A percentile compares a stretch with the other conserved stretches of the same genome.
These are phyloP conservation scores for Patella depressa DNA, from an alignment of 2,888 invertebrate species.

Conservation along the genomic window DNA sequence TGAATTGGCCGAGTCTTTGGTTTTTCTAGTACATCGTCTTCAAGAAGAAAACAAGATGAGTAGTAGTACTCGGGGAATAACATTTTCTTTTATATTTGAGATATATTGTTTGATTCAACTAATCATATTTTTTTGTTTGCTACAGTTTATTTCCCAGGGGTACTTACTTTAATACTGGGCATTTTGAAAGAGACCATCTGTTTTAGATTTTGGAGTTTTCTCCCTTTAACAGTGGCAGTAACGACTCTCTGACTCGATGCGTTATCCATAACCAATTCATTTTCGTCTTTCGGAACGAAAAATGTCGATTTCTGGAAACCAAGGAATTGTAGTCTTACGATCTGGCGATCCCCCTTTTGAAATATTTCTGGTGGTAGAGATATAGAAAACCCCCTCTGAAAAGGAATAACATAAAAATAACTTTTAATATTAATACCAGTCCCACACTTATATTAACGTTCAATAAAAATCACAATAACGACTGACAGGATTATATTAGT, in stretches of 20 bases:
- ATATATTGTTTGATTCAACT: no score
- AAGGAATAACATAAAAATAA: slow-evolving; percentile 2
- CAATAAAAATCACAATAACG: no score
- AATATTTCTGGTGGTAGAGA: slow-evolving; percentile 47
- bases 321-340: slow-evolving; percentile 46
- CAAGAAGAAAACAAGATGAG: no score
- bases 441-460: no score
- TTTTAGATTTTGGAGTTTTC: slow-evolving; percentile 44
- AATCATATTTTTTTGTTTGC: no score
- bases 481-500: no score
- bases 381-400: slow-evolving; percentile 46
- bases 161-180: slow-evolving; percentile 50
- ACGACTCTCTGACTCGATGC: slow-evolving; percentile 53
- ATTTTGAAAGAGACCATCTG: slow-evolving; percentile 51
- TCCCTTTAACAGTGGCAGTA: slow-evolving; percentile 52
- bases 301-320: slow-evolving; percentile 53
- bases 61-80: no score
- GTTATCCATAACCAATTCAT: slow-evolving; percentile 36
- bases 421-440: neutral
- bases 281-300: slow-evolving; percentile 48
- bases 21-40: no score
- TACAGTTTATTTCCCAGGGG: no score
- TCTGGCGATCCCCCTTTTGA: slow-evolving; percentile 23
- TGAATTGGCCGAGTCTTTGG: no score
- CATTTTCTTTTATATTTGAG: no score